Evolutionary conservation across 2,113 vertebrate genomes (phyloP).

Genomic region (Etheostoma spectabile): DNA sequence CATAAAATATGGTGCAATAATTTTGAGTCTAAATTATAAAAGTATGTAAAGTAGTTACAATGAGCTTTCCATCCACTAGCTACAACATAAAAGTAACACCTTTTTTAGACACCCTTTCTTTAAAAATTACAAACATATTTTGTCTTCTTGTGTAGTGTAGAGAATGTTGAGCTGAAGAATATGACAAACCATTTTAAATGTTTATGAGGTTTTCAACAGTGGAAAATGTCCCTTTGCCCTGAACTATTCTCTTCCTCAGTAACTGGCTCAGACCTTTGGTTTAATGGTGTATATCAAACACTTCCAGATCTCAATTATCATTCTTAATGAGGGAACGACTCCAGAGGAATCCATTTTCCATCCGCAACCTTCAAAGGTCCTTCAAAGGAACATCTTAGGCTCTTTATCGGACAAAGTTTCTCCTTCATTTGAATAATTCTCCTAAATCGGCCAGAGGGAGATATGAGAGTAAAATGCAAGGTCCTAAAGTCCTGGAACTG

Average conservation of each 20-base stretch:
- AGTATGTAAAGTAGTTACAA: too few species aligned
- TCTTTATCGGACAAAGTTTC: slow-evolving; percentile 80
- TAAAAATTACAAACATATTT: background rate
- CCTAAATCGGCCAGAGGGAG: slow-evolving; percentile 76
- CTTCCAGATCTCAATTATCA: slow-evolving; percentile 79
- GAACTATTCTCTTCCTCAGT: slow-evolving; percentile 46
- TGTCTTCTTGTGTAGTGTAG: background rate
- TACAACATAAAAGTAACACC: too few species aligned
- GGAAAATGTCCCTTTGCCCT: slow-evolving; percentile 39
- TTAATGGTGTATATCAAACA: slow-evolving; percentile 76
- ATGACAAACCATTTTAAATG: slow-evolving; percentile 33
- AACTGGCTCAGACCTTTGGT: slow-evolving; percentile 68
- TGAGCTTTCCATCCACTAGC: too few species aligned
- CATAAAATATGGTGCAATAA: too few species aligned
- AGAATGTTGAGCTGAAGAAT: slow-evolving; percentile 3
- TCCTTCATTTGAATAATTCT: slow-evolving; percentile 82
- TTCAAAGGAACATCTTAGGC: slow-evolving; percentile 78
- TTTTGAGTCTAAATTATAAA: too few species aligned
- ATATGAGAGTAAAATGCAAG: slow-evolving; percentile 65
- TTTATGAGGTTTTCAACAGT: slow-evolving; percentile 48
- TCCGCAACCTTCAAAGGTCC: slow-evolving; percentile 81
- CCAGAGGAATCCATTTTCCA: slow-evolving; percentile 73
- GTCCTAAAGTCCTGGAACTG: slow-evolving; percentile 73
- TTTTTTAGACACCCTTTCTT: background rate
- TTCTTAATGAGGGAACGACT: slow-evolving; percentile 78